These are phyloP conservation scores for Galerucella calmariensis DNA, from an alignment of 2,888 invertebrate genomes.

Conservation along the genomic window DNA sequence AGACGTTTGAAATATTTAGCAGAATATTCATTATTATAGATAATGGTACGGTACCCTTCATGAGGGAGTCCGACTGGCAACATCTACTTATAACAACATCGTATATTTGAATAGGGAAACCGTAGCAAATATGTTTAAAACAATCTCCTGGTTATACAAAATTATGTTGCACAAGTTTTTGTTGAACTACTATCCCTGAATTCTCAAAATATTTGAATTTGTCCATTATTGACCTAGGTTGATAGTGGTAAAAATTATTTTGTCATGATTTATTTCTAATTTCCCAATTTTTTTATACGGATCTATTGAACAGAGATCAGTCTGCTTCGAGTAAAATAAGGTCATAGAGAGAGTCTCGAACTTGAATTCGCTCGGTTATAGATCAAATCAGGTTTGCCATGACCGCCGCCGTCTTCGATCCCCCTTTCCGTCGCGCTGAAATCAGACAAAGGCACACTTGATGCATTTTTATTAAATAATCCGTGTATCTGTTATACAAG, in stretches of 20 bases:
- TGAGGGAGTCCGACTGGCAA: no score
- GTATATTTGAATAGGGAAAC: no score
- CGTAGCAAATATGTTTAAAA: no score
- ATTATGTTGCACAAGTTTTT: no score
- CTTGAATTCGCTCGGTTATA: slow-evolving; percentile 22
- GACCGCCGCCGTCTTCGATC: slow-evolving; percentile 12
- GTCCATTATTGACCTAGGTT: no score
- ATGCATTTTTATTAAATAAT: slow-evolving; percentile 20
- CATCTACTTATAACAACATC: no score
- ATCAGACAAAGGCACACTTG: slow-evolving; percentile 18
- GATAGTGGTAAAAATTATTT: background rate
- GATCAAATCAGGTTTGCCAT: slow-evolving; percentile 22
- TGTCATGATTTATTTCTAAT: background rate
- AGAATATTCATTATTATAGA: no score
- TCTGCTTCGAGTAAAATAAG: slow-evolving; percentile 11
- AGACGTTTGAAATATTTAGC: no score
- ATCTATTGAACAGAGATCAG: background rate
- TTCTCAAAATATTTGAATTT: no score
- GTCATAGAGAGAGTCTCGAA: slow-evolving; percentile 19
- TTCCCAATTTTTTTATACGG: background rate
- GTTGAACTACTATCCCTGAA: no score
- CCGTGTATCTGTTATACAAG: background rate
- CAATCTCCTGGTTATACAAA: no score
- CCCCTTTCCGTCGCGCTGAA: background rate
- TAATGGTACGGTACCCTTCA: no score